Percentiles rank a stretch among this genome's conserved stretches.
phyloP scores from a whole-genome alignment of 2,113 vertebrate species.

The Heterochromis multidens region DNA sequence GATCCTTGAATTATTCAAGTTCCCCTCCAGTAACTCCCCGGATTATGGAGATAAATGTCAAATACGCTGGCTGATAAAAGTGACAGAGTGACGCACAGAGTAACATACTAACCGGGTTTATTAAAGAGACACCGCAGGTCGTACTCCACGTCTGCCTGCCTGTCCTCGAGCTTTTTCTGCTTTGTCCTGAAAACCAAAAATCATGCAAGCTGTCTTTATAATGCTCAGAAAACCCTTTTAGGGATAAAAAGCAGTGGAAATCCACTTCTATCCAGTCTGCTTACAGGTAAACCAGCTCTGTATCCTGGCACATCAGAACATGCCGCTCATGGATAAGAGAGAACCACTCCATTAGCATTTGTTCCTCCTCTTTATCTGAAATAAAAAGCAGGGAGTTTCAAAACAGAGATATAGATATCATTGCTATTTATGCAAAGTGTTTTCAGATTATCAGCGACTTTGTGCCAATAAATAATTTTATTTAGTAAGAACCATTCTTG shows the following conservation, averaged over 20 bases:
- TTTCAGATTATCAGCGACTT: background rate
- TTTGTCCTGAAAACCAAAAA: constrained; percentile 76
- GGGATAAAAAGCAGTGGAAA: too few relatives aligned
- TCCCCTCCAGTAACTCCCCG: too few relatives aligned
- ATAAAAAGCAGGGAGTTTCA: background rate
- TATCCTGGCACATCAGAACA: constrained; percentile 81
- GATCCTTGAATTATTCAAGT: background rate
- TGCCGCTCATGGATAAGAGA: constrained; percentile 87
- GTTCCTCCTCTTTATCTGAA: constrained; percentile 82
- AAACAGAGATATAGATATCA: background rate
- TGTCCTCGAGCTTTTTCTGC: constrained; percentile 89
- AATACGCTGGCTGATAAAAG: background rate
- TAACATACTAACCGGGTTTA: constrained; percentile 81
- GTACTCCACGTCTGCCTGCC: constrained; percentile 89
- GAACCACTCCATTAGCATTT: constrained; percentile 89
- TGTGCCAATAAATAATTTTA: background rate
- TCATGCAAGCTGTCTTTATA: rapidly evolving
- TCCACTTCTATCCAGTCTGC: constrained; percentile 26
- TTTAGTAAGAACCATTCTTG: constrained; percentile 61
- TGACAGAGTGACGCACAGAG: background rate
- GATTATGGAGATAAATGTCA: background rate
- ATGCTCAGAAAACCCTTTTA: background rate
- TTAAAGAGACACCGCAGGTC: constrained; percentile 89
- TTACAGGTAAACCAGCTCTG: constrained; percentile 90
- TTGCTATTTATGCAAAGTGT: background rate